Conservation (phyloP, 2,888 invertebrate genomes). For the Phragmatobia fuliginosa region DNA sequence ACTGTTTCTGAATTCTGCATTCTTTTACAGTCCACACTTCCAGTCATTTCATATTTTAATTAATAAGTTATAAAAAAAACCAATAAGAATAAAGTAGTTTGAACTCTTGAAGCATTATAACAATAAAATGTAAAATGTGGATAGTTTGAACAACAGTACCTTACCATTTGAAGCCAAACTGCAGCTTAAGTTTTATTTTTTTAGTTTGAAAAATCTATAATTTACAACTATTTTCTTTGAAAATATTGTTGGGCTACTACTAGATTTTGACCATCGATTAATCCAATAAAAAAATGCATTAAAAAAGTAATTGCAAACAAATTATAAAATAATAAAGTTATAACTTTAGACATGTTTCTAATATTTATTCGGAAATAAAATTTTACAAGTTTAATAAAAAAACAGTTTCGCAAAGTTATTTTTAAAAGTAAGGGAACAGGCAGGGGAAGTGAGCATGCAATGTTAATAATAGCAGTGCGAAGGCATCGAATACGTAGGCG, state of each 20-base stretch:
- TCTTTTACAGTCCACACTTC: neutral
- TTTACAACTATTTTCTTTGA: too few relatives aligned
- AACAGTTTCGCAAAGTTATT: neutral
- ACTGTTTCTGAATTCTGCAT: neutral
- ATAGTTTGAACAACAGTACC: too few relatives aligned
- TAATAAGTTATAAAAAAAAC: too few relatives aligned
- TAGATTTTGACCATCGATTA: neutral
- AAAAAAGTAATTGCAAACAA: neutral
- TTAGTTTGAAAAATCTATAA: too few relatives aligned
- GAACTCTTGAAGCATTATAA: too few relatives aligned
- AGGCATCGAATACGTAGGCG: slow-evolving; percentile 62
- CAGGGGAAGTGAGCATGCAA: slow-evolving; percentile 55
- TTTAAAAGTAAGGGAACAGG: neutral
- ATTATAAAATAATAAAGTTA: neutral
- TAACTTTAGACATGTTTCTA: neutral
- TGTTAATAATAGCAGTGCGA: slow-evolving; percentile 46
- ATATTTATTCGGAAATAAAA: slow-evolving; percentile 3
- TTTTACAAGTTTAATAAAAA: neutral
- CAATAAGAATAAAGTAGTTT: too few relatives aligned
- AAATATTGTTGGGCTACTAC: neutral
- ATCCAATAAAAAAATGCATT: neutral
- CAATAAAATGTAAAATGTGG: too few relatives aligned
- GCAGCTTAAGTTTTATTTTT: too few relatives aligned
- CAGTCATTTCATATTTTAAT: neutral
- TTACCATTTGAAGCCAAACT: too few relatives aligned